Percentiles rank a stretch among this genome's conserved stretches.
Evolutionary conservation across 2,113 vertebrate species (phyloP).

Genomic region (Nipponia nippon): DNA sequence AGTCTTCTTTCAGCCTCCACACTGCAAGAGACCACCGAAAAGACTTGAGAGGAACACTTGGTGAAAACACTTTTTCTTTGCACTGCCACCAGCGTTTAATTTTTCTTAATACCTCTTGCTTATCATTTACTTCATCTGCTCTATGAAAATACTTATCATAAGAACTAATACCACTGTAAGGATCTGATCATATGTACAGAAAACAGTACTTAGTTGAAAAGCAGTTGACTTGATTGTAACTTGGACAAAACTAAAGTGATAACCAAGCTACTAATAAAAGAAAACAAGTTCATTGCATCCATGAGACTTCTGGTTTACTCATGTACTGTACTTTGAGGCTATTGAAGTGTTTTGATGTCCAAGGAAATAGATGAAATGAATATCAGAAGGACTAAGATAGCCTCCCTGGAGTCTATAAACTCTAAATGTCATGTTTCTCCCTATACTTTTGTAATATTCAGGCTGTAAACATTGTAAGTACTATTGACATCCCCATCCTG

Average conservation of each 20-base stretch:
- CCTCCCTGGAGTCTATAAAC: neutral
- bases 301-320: neutral
- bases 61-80: neutral
- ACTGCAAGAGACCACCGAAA: neutral
- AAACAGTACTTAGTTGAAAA: neutral
- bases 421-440: neutral
- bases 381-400: neutral
- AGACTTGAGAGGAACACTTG: neutral
- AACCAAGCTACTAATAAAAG: neutral
- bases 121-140: neutral
- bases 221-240: neutral
- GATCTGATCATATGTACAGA: neutral
- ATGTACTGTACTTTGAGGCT: neutral
- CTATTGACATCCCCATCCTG: neutral
- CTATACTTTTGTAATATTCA: neutral
- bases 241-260: neutral
- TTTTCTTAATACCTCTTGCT: neutral
- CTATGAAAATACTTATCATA: neutral
- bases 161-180: neutral
- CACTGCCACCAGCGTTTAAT: neutral
- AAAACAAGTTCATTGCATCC: neutral
- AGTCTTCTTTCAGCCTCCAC: neutral
- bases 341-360: neutral
- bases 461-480: neutral
- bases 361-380: neutral